Evolutionary conservation across 2,888 invertebrate species (phyloP), one percentile per base, ranked within the genome.

Genomic region (Biston stratarius): DNA sequence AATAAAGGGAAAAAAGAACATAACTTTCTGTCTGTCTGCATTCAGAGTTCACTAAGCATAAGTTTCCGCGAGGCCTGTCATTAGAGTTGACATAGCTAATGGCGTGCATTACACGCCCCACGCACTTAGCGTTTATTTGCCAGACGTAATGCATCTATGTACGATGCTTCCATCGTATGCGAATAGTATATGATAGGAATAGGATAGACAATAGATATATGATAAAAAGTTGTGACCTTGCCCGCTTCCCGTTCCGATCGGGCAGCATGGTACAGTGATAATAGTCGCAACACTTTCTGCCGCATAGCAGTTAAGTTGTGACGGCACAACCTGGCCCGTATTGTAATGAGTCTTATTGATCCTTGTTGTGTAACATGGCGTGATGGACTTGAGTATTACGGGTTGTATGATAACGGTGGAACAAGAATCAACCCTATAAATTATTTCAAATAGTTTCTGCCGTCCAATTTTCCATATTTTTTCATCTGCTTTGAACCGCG

Each of bases 311-410:
- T 60, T 49, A 60, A 56, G 56, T 55, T 34, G 36, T 64, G 51
- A 14, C 57, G 57, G 15, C 58, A 45, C 36, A 52, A 53, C 64
- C 71, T 74, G 72, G 67, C 60, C 65, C 51, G 53, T 72, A 59
- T 70, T 70, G 69, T 78, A 74, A 72, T 70, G 68, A 69, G 70
- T 71, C 63, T 72, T 77, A 79, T 79, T 77, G 81, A 79, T 79
- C 76, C 64, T 72, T 69, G 70, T 78, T 78, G 72, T 74, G 77
- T 73, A 78, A 79, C 55, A 69, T 80, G 64, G 76, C 75, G 82
- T 81, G 79, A 70, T 56, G 67, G 66, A 68, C 64, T 63, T 68
- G 67, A 69, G 70, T 77, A 75, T 74, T 61, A 61, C 63, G 56
- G 53, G 38, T 49, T 40, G 64, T 64, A 64, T 64, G 52, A 56